phyloP scores from a whole-genome alignment of 2,113 vertebrate genomes.

The Grammomys dolichurus region DNA sequence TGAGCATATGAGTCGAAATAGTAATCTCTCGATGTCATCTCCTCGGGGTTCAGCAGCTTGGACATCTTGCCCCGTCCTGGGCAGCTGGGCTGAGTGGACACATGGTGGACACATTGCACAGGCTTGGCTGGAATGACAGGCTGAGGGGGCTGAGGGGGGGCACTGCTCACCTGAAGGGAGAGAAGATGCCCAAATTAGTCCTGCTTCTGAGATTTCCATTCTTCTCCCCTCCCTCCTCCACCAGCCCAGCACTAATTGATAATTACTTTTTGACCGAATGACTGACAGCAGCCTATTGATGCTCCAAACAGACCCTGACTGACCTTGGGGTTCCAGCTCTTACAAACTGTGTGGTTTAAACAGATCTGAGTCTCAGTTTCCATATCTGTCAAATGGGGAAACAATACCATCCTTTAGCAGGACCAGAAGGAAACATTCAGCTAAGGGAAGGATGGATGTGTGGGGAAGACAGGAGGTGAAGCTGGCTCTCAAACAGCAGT shows the following conservation, averaged over 20 bases:
- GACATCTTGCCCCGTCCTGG: conserved; percentile 95
- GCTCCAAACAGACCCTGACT: neutral
- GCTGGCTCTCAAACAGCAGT: neutral
- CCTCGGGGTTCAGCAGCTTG: conserved; percentile 96
- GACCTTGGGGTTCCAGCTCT: neutral
- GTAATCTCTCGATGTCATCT: conserved; percentile 99
- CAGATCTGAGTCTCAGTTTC: neutral
- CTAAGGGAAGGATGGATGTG: neutral
- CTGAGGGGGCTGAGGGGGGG: conserved; percentile 91
- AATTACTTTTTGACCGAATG: neutral
- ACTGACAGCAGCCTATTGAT: neutral
- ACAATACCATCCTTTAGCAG: neutral
- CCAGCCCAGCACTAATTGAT: no score
- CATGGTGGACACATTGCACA: conserved; percentile 91
- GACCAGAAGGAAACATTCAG: neutral
- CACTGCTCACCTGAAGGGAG: conserved; percentile 86
- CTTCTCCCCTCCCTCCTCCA: neutral
- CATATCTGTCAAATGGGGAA: neutral
- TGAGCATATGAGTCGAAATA: conserved; percentile 99
- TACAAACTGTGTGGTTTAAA: neutral
- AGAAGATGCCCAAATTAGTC: neutral
- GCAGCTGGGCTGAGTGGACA: conserved; percentile 91
- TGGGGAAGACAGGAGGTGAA: rapidly evolving
- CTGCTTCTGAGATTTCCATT: rapidly evolving
- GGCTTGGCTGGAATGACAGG: conserved; percentile 92